Conservation (phyloP, 2,888 invertebrate genomes). For the Macaria liturata region DNA sequence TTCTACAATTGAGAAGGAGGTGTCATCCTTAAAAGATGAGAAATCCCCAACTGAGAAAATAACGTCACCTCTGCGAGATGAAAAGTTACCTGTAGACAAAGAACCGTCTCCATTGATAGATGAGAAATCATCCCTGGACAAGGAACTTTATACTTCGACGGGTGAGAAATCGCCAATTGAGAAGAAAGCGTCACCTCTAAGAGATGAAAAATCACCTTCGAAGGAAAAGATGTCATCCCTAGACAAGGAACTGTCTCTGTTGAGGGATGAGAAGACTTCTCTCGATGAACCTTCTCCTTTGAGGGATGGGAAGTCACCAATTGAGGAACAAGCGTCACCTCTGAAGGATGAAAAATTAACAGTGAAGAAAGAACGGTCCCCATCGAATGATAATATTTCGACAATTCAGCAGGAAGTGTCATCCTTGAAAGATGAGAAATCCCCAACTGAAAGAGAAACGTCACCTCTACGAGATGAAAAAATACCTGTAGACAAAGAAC, state of each 20-base stretch:
- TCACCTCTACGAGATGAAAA: conserved; percentile 12
- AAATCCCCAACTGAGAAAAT: neutral
- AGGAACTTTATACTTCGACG: too few relatives aligned
- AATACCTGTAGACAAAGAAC: neutral
- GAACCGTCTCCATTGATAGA: neutral
- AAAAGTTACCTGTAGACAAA: neutral
- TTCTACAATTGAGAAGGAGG: too few relatives aligned
- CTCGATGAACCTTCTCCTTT: too few relatives aligned
- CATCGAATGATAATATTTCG: too few relatives aligned
- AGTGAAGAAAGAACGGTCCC: too few relatives aligned
- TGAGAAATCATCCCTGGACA: neutral
- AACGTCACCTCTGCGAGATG: conserved; percentile 12
- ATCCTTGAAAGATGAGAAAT: conserved; percentile 15
- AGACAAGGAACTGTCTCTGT: neutral
- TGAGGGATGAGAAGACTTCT: neutral
- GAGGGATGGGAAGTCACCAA: conserved; percentile 20
- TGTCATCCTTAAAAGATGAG: too few relatives aligned
- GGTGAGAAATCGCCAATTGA: neutral
- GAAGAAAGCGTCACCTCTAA: conserved; percentile 18
- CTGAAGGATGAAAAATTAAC: too few relatives aligned
- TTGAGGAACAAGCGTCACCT: conserved; percentile 1
- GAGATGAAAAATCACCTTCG: neutral
- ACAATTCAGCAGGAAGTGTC: too few relatives aligned
- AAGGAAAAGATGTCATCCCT: conserved; percentile 20
- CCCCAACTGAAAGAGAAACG: neutral